Evolutionary conservation across 2,797 vertebrate species (phyloP), one percentile per base, ranked within the genome.

Genomic region (Propithecus deckenii): DNA sequence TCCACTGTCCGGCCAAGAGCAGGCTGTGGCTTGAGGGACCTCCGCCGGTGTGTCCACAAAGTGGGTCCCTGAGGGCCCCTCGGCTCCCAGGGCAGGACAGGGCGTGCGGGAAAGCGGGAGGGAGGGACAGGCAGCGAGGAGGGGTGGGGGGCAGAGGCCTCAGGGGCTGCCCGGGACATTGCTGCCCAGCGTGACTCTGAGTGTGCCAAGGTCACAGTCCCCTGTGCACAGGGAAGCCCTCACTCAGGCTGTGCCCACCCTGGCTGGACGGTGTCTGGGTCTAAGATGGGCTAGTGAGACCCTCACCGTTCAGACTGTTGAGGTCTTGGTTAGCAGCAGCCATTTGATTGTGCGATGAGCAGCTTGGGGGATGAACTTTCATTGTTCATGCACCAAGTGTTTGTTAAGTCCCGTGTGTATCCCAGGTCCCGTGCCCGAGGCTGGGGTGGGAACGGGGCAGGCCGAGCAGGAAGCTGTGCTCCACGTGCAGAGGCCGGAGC

Each of bases 191-290:
- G n/a, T 48, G 75, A 67, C 32, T 57, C 76, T 10, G 35, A 28
- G 17, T 23, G 5, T 32, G 7, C 55, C 35, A 22, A 50, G 46
- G 74, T 38, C 74, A 7, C 0, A 0, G 76, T 76, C 23, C 7
- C 52, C 43, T 55, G 61, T 1, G 2, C 13, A 0, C 22, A 5
- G 41, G 20, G 48, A 86, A 15, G 63, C 15, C 25, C 17, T 30
- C 38, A 0, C 25, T 28, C 25, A 14, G 30, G 43, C 22, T 0
- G 0, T 0, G 18, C 22, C 10, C 0, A 0, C 11, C 81, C 67
- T 12, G 28, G 41, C 13, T 1, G 7, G 28, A 18, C 11, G 55
- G 28, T 0, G 9, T 52, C 61, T 0, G 5, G 52, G 11, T 18
- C 41, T 1, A 28, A 5, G 7, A 9, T 1, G 7, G 15, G 55